phyloP scores from a whole-genome alignment of 64 coral and sea anemone genomes.

The Pocillopora damicornis region DNA sequence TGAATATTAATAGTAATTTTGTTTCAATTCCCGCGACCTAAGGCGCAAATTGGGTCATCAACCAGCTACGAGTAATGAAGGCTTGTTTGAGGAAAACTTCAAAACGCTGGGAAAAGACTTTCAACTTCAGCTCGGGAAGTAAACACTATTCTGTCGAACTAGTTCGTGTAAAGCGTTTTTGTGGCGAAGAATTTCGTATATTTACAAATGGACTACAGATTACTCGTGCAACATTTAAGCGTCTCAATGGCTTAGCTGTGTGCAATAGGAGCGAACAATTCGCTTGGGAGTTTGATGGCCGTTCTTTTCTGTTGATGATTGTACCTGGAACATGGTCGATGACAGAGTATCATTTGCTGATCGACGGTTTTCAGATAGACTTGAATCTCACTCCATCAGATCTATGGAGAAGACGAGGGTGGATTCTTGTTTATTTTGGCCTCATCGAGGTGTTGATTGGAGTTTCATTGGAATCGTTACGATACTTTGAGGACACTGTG shows the following conservation, averaged over 20 bases:
- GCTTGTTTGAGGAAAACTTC: constrained; percentile 1
- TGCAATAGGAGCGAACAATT: constrained; percentile 11
- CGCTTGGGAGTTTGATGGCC: constrained; percentile 9
- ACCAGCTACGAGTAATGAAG: neutral
- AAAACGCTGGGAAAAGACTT: constrained; percentile 24
- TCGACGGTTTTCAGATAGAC: constrained; percentile 5
- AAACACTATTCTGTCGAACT: constrained; percentile 29
- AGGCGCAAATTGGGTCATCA: neutral
- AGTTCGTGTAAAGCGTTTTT: constrained; percentile 13
- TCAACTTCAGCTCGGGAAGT: constrained; percentile 4
- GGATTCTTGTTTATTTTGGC: constrained; percentile 4
- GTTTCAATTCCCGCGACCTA: neutral
- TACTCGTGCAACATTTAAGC: constrained; percentile 6
- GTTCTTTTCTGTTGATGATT: constrained; percentile 25
- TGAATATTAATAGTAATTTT: neutral
- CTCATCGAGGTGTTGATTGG: constrained; percentile 18
- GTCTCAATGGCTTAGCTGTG: constrained; percentile 29
- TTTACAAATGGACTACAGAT: constrained; percentile 34
- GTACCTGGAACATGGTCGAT: constrained; percentile 12
- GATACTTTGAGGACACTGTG: constrained; percentile 16
- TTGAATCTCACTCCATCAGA: constrained; percentile 1
- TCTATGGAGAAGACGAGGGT: constrained; percentile 18
- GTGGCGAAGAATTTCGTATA: constrained; percentile 16
- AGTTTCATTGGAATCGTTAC: constrained; percentile 17
- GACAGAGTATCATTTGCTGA: constrained; percentile 27